Evolutionary conservation across 2,113 vertebrate genomes (phyloP), one percentile per base, ranked within the genome.

Genomic region (Rhizomys pruinosus): DNA sequence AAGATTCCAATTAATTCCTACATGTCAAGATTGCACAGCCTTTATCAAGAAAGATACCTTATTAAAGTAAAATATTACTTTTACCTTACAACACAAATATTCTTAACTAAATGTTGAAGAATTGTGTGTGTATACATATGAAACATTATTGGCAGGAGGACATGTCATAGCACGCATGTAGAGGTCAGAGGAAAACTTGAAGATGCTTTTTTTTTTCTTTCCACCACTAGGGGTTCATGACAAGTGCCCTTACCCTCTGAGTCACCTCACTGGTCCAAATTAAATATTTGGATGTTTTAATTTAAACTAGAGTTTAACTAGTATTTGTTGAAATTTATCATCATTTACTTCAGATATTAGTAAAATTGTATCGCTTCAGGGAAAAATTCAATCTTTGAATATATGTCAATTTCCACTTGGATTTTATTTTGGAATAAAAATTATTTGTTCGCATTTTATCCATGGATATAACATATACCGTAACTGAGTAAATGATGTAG

Each of bases 21-120:
- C 52, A 79, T 63, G 19, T 80, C 8, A 52, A 16, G 71, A 63
- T 90, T 82, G 39, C 2, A 77, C 1, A 55, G 55, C 16, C 3
- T 13, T 82, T 84, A 86, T 61, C 55, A 87, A 91, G 13, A 84
- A 68, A 39, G 3, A 10, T 59, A 0, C 1, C 71, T 25, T 74
- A 57, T 89, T 94, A 92, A 42, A 93, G 90, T 37, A 84, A 84
- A 57, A 37, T 27, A 93, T 69, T 37, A 0, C 57, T 89, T 81
- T 80, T 59, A 15, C 68, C 15, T 61, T 74, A 91, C 84, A 77
- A 44, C 17, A 7, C 47, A 81, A 84, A 57, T 90, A 82, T 72
- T 5, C 20, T 79, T 69, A 74, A 84, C 20, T 17, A 88, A 25
- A 13, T 89, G 3, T 22, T 93, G 1, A 59, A 3, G 15, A 79